A percentile compares a stretch with the other conserved stretches of the same genome.
Conservation (phyloP, 1,140 invertebrate species). For the Drosophila ogumai region DNA sequence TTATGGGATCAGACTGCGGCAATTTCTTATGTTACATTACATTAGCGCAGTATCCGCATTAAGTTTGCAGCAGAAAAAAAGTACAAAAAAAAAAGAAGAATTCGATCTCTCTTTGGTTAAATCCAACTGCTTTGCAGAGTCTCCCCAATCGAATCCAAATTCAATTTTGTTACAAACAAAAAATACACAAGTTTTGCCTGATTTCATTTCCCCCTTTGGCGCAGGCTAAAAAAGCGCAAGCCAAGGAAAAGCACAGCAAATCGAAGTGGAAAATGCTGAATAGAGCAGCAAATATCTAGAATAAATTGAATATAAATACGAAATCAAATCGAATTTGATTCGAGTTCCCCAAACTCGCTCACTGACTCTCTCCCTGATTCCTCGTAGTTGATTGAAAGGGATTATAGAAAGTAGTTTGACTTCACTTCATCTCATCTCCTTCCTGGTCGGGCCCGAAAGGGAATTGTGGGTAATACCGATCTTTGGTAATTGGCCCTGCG, state of each 20-base stretch:
- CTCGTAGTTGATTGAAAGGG: slow-evolving; percentile 51
- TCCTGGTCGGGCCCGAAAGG: neutral
- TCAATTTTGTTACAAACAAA: slow-evolving; percentile 47
- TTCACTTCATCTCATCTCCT: slow-evolving; percentile 4
- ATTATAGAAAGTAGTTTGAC: slow-evolving; percentile 47
- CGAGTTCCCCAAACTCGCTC: slow-evolving; percentile 1
- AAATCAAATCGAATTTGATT: slow-evolving; percentile 71
- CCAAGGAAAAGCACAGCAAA: slow-evolving; percentile 24
- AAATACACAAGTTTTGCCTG: slow-evolving; percentile 50
- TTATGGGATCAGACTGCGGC: slow-evolving; percentile 61
- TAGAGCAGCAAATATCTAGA: slow-evolving; percentile 67
- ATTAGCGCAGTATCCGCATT: slow-evolving; percentile 18
- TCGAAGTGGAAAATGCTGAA: slow-evolving; percentile 51
- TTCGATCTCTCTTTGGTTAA: neutral
- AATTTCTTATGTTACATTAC: slow-evolving; percentile 55
- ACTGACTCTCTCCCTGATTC: slow-evolving; percentile 15
- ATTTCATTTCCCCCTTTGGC: slow-evolving; percentile 32
- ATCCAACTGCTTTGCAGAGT: slow-evolving; percentile 11
- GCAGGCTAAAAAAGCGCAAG: slow-evolving; percentile 37
- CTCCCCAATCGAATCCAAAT: slow-evolving; percentile 34
- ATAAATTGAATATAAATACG: slow-evolving; percentile 80
- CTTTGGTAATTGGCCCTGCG: slow-evolving; percentile 38
- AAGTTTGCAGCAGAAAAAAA: neutral
- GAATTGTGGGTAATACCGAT: slow-evolving; percentile 19
- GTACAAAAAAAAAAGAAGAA: neutral